phyloP scores from a whole-genome alignment of 2,797 vertebrate species.

The Notolepis coatsorum region DNA sequence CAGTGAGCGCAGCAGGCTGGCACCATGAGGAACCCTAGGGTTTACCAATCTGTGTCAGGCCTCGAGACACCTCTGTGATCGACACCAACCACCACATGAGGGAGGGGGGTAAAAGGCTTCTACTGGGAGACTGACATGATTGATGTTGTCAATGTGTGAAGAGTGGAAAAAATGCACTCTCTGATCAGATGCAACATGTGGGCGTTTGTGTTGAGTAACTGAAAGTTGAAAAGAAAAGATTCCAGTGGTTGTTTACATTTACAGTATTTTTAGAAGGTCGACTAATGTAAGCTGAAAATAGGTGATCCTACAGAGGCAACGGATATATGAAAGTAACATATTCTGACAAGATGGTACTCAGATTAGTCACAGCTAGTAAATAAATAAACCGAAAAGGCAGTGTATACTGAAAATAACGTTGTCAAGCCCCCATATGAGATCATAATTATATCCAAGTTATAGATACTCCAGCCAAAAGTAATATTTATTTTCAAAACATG shows the following conservation, averaged over 20 bases:
- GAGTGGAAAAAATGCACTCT: constrained; percentile 61
- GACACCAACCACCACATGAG: constrained; percentile 59
- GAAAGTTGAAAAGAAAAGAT: constrained; percentile 2
- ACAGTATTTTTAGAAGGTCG: neutral
- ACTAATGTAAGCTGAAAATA: neutral
- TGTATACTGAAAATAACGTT: neutral
- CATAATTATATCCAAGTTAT: neutral
- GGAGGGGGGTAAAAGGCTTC: constrained; percentile 35
- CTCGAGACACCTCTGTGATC: constrained; percentile 77
- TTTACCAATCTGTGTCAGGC: constrained; percentile 83
- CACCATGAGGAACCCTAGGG: constrained; percentile 73
- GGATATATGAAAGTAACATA: neutral
- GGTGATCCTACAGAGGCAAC: neutral
- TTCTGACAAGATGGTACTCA: neutral
- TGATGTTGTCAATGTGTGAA: constrained; percentile 72
- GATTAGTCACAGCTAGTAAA: neutral
- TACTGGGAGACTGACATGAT: constrained; percentile 59
- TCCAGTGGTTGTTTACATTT: neutral
- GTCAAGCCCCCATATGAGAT: neutral
- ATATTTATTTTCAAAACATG: constrained; percentile 1
- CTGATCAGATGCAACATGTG: constrained; percentile 51
- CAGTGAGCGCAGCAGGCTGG: constrained; percentile 72
- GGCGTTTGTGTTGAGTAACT: constrained; percentile 39
- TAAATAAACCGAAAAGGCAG: neutral
- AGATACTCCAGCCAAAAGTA: neutral